Base-by-base conservation (phyloP, 1,140 invertebrate genomes). In the Drosophila virilis region DNA sequence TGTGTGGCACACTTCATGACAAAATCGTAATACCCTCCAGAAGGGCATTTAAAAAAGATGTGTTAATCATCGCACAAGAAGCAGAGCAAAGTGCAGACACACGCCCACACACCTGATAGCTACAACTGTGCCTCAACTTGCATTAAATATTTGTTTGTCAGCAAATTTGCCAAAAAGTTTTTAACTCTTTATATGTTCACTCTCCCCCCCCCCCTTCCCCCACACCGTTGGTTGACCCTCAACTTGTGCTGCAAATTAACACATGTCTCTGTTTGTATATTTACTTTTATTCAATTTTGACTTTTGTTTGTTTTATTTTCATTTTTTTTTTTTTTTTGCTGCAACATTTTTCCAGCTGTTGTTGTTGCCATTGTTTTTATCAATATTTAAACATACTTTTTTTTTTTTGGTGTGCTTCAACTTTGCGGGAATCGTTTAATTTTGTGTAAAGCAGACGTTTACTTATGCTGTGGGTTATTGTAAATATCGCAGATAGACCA, bases 121-220 rank as follows among this genome's bases (percentile, higher is more conserved):
- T 38, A 48, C 79, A 64, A 65, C 74, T 60, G 58, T 74, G 45
- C 70, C 40, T 57, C 65, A 67, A 68, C 57, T 66, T 57, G 67
- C 76, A 79, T 86, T 78, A 73, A 78, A 88, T 86, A 88, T 75
- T 71, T 88, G 83, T 75, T 71, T 88, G 83, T 83, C 82, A 88
- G 83, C 82, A 88, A 88, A 61, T 68, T 80, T 71, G 28, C 57
- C 43, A 58, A 55, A 66, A 83, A 85, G 73, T 77, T 80, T 62
- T 28, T 42, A 45, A 28, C 22, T 28, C 55, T 71, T 40, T 37
- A 45, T 50, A 51, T 33, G 35, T 9, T 8, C 33, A n/a, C n/a
- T n/a, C n/a, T n/a, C 10, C 40, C 32, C 15, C 58, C 37, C 52
- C 55, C 5, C 22, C 28, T 22, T 12, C 10, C n/a, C 13, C 9